These are phyloP conservation scores for Pollenia angustigena DNA, from an alignment of 2,888 invertebrate species.

Conservation along the genomic window DNA sequence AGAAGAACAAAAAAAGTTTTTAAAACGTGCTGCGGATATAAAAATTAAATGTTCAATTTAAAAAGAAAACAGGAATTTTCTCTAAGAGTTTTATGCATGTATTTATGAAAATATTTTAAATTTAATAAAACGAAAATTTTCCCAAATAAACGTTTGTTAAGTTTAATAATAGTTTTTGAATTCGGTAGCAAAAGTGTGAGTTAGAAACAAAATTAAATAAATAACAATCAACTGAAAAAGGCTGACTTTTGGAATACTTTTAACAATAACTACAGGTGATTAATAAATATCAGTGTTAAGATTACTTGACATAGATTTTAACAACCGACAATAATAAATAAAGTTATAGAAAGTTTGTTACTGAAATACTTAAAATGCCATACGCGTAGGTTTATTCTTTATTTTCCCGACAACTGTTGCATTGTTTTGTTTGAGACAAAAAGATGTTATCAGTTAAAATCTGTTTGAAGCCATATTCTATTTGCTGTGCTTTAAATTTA, in stretches of 20 bases:
- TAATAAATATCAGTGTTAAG: constrained; percentile 21
- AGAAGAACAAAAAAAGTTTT: constrained; percentile 47
- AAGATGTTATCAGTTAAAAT: constrained; percentile 13
- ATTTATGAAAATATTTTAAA: neutral
- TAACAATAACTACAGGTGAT: constrained; percentile 37
- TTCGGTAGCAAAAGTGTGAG: neutral
- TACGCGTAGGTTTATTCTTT: constrained; percentile 50
- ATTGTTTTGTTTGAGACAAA: neutral
- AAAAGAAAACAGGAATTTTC: constrained; percentile 18
- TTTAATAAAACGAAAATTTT: too few relatives aligned
- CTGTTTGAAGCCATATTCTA: neutral
- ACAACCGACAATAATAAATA: neutral
- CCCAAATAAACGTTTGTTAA: too few relatives aligned
- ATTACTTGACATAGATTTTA: constrained; percentile 42
- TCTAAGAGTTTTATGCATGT: neutral
- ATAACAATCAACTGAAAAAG: neutral
- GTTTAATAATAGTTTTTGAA: too few relatives aligned
- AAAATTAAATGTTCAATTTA: constrained; percentile 24
- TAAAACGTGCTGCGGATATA: constrained; percentile 60
- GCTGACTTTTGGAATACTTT: constrained; percentile 27
- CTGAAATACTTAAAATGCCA: constrained; percentile 29
- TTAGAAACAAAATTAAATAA: neutral
- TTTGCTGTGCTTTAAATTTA: neutral
- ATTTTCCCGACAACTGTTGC: constrained; percentile 4
- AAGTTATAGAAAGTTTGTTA: constrained; percentile 10